Conservation (phyloP, 2,888 invertebrate species). For the Hesperia comma region DNA sequence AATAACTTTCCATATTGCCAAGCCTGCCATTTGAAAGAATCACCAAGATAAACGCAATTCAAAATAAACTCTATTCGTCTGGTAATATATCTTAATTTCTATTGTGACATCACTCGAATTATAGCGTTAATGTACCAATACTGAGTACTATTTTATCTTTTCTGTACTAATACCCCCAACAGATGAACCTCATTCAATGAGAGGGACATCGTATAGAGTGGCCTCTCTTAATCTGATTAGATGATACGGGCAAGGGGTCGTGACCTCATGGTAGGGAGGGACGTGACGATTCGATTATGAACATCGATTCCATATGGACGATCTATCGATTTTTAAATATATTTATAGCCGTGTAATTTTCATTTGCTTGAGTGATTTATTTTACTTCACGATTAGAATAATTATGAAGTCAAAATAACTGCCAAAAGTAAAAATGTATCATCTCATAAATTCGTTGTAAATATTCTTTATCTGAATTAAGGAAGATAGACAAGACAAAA, state of each 20-base stretch:
- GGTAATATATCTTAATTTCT: neutral
- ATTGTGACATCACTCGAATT: constrained; percentile 1
- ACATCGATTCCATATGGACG: neutral
- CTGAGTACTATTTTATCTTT: constrained; percentile 1
- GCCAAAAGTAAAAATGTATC: no score
- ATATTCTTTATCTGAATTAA: no score
- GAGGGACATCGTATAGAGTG: constrained; percentile 30
- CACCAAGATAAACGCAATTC: neutral
- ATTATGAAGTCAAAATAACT: no score
- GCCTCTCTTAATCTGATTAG: constrained; percentile 57
- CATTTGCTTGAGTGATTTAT: no score
- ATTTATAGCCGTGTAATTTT: no score
- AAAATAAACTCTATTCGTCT: neutral
- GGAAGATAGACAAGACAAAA: no score
- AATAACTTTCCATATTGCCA: constrained; percentile 6
- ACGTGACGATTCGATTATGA: neutral
- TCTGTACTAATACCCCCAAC: constrained; percentile 10
- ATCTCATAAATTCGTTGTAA: no score
- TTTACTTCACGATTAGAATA: no score
- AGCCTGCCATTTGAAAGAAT: neutral
- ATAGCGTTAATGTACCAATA: constrained; percentile 24
- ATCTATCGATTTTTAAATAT: no score
- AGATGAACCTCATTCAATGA: constrained; percentile 39
- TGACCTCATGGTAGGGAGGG: constrained; percentile 14
- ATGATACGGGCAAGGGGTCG: constrained; percentile 37